A percentile compares a stretch with the other conserved stretches of the same genome.
Conservation (phyloP, 2,113 vertebrate genomes). For the Heliornis fulica region DNA sequence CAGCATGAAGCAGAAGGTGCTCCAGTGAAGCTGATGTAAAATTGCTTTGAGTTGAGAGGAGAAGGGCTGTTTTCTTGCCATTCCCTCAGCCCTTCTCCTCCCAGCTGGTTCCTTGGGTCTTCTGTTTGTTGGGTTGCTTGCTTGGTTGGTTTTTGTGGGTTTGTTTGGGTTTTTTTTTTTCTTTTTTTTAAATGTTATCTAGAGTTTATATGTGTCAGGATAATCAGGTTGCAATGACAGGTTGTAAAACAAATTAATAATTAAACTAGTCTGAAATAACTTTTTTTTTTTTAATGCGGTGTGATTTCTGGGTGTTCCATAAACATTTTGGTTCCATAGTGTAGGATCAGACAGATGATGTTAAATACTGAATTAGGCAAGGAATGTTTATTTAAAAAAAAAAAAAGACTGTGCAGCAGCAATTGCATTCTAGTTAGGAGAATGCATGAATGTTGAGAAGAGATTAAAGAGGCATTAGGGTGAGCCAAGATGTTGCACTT, state of each 20-base stretch:
- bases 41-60: not conserved
- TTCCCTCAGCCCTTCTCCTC: not conserved
- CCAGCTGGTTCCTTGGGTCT: not conserved
- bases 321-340: not conserved
- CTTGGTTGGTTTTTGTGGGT: not conserved
- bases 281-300: too few species aligned
- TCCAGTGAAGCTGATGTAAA: not conserved
- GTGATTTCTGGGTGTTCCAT: not conserved
- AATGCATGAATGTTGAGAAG: constrained; percentile 23
- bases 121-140: not conserved
- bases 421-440: not conserved
- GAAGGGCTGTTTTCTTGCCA: not conserved
- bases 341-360: not conserved
- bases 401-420: not conserved
- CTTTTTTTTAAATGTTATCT: not conserved
- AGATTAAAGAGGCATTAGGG: constrained; percentile 27
- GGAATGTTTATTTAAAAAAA: not conserved
- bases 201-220: not conserved
- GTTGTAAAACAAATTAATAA: not conserved
- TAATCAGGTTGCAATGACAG: not conserved
- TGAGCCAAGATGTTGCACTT: constrained; percentile 40
- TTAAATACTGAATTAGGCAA: not conserved
- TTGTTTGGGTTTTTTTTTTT: too few species aligned
- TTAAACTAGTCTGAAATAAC: too few species aligned
- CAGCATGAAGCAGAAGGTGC: not conserved